Conservation (phyloP, 2,797 vertebrate genomes). For the Orestias chungarensis region DNA sequence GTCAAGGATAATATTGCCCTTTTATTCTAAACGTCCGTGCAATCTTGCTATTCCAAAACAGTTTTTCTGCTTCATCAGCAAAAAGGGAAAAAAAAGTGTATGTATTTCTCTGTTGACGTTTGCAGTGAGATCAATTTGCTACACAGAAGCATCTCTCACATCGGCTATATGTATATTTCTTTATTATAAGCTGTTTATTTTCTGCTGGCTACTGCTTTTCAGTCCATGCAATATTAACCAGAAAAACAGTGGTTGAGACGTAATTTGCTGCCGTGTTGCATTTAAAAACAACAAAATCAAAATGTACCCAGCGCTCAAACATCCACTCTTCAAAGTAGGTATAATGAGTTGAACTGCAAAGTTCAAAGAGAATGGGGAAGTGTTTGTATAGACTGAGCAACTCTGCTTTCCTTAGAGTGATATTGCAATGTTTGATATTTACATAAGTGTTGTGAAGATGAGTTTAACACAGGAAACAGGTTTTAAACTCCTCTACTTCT, state of each 20-base stretch:
- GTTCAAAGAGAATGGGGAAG: slow-evolving; percentile 83
- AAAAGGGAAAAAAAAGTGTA: slow-evolving; percentile 29
- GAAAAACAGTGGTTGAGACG: slow-evolving; percentile 68
- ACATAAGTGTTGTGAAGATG: slow-evolving; percentile 79
- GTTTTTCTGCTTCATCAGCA: slow-evolving; percentile 67
- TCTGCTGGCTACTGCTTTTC: slow-evolving; percentile 50
- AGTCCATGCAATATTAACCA: slow-evolving; percentile 76
- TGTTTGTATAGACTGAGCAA: slow-evolving; percentile 78
- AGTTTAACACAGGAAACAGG: slow-evolving; percentile 80
- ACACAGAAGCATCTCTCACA: slow-evolving; percentile 40
- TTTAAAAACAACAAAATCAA: slow-evolving; percentile 82
- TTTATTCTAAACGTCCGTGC: slow-evolving; percentile 44
- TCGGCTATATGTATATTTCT: slow-evolving; percentile 52
- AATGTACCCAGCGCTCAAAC: slow-evolving; percentile 72
- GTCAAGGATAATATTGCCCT: slow-evolving; percentile 55
- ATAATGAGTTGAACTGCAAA: slow-evolving; percentile 76
- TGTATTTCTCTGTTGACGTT: slow-evolving; percentile 55
- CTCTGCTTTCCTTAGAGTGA: slow-evolving; percentile 72
- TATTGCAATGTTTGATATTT: slow-evolving; percentile 79
- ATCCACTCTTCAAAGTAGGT: slow-evolving; percentile 79
- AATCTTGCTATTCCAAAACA: slow-evolving; percentile 35
- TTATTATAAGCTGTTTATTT: slow-evolving; percentile 58
- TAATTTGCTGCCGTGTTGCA: slow-evolving; percentile 79
- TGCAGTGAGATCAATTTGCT: slow-evolving; percentile 62
- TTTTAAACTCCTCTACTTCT: slow-evolving; percentile 74